These are phyloP conservation scores for Mus pahari DNA, from an alignment of 2,113 vertebrate species.

Conservation along the genomic window DNA sequence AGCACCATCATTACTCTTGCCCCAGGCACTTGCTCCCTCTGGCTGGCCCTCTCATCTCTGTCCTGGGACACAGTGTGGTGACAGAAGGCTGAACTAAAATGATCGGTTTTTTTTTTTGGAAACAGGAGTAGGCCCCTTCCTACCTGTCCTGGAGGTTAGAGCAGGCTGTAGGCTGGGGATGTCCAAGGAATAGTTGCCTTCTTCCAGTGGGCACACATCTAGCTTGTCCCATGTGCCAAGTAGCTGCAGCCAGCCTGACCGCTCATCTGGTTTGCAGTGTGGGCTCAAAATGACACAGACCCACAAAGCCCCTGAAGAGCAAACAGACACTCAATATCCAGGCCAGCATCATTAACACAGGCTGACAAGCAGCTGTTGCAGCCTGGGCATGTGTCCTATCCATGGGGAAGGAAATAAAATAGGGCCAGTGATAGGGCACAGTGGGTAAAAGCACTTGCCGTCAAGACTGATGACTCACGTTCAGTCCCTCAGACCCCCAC, in stretches of 20 bases:
- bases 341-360: not conserved
- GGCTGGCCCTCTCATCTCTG: not conserved
- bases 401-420: not conserved
- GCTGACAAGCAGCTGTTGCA: not conserved
- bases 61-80: not conserved
- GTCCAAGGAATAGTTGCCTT: conserved; percentile 84
- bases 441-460: not conserved
- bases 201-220: conserved; percentile 84
- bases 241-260: conserved; percentile 83
- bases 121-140: not conserved
- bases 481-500: not conserved
- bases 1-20: not conserved
- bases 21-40: not conserved
- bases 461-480: too few relatives aligned
- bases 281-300: conserved; percentile 86
- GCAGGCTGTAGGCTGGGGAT: conserved; percentile 62
- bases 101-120: not conserved
- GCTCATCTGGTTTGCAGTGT: conserved; percentile 84
- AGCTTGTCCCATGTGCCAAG: conserved; percentile 84
- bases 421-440: too few relatives aligned
- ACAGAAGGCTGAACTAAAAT: not conserved
- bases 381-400: not conserved
- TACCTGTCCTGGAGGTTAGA: conserved; percentile 76
- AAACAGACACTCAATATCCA: not conserved
- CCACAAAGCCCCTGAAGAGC: conserved; percentile 85